These are phyloP conservation scores for Macrocentrus cingulum DNA, from an alignment of 1,140 invertebrate species.

Conservation along the genomic window DNA sequence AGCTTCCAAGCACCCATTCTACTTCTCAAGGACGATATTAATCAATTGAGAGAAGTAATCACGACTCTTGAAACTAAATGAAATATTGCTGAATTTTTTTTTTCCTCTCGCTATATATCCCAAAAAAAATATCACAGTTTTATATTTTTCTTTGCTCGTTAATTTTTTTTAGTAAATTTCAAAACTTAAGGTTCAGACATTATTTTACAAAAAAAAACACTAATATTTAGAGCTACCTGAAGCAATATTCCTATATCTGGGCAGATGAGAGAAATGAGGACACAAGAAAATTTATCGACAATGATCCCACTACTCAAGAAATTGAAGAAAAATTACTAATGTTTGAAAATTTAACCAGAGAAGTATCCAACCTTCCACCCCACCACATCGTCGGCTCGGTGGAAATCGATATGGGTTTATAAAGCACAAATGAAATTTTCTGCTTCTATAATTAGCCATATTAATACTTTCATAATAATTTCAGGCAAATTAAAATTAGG, in stretches of 20 bases:
- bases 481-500: constrained; percentile 71
- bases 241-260: constrained; percentile 68
- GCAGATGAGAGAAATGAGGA: constrained; percentile 67
- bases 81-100: too few relatives aligned
- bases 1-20: constrained; percentile 71
- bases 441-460: constrained; percentile 12
- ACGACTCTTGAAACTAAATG: too few relatives aligned
- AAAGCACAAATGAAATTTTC: constrained; percentile 7
- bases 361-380: constrained; percentile 66
- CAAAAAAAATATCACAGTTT: too few relatives aligned
- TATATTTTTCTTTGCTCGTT: not conserved
- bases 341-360: constrained; percentile 68
- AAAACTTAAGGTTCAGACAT: too few relatives aligned
- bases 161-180: not conserved
- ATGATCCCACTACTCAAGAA: constrained; percentile 70
- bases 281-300: constrained; percentile 70
- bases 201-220: too few relatives aligned
- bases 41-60: constrained; percentile 41
- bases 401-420: constrained; percentile 66
- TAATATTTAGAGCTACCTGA: constrained; percentile 15
- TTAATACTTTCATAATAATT: constrained; percentile 39
- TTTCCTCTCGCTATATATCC: too few relatives aligned
- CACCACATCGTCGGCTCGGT: constrained; percentile 68
- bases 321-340: constrained; percentile 73
- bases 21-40: constrained; percentile 66